Evolutionary conservation across 2,113 vertebrate species (phyloP).

Genomic region (Larimichthys crocea): DNA sequence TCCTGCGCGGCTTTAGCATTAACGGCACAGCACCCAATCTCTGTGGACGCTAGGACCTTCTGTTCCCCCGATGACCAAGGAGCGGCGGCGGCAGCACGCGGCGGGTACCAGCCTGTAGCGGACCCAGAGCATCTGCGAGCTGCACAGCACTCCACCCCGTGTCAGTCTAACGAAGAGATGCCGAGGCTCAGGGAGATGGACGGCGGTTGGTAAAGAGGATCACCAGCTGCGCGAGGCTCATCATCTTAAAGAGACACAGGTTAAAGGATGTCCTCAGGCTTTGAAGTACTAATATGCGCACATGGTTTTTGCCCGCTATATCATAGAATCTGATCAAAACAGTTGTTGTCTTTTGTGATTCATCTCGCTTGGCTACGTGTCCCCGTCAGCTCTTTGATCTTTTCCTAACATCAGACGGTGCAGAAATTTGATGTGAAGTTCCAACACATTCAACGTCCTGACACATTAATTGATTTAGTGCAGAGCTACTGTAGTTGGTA

Average conservation of each 20-base stretch:
- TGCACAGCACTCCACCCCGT: conserved; percentile 52
- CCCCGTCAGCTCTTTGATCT: background rate
- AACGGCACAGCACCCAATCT: conserved; percentile 67
- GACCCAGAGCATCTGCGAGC: conserved; percentile 10
- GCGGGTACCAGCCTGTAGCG: conserved; percentile 39
- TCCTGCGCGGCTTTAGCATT: conserved; percentile 85
- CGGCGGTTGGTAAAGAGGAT: conserved; percentile 92
- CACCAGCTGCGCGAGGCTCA: conserved; percentile 95
- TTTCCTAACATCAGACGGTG: background rate
- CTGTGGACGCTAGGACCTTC: conserved; percentile 30
- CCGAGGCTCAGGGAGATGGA: conserved; percentile 94
- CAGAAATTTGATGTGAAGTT: background rate
- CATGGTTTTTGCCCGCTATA: no score
- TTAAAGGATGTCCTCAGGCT: conserved; percentile 14
- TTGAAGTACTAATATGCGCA: background rate
- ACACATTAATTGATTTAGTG: background rate
- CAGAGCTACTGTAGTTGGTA: no score
- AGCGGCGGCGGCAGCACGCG: conserved; percentile 64
- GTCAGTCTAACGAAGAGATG: conserved; percentile 84
- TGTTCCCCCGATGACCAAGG: conserved; percentile 62
- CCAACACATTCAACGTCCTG: background rate
- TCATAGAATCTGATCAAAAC: background rate
- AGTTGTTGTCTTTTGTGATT: background rate
- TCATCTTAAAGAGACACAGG: conserved; percentile 95
- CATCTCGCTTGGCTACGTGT: background rate